Percentiles rank a stretch among this genome's conserved stretches.
Conservation (phyloP, 2,113 vertebrate genomes). For the Dicrurus megarhynchus region DNA sequence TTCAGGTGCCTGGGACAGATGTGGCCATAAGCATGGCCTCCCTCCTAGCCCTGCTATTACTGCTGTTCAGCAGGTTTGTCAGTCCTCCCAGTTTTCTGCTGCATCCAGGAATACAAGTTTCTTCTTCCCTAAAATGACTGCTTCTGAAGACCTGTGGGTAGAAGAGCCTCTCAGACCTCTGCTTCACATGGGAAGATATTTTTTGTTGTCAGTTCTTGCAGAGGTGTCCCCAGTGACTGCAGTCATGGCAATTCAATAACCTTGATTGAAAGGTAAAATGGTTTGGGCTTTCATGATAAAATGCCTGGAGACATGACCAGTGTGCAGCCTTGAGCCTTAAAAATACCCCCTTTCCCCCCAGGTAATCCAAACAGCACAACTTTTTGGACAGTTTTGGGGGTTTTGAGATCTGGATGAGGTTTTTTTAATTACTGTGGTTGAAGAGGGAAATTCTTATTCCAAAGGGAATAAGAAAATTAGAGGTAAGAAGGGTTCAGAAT, state of each 20-base stretch:
- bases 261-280: neutral
- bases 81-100: neutral
- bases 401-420: neutral
- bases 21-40: neutral
- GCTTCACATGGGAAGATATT: neutral
- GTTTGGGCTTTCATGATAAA: neutral
- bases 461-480: neutral
- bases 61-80: neutral
- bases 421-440: neutral
- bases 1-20: neutral
- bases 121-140: neutral
- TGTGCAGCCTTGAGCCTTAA: neutral
- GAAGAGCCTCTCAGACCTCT: neutral
- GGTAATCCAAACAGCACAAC: neutral
- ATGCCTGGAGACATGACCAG: neutral
- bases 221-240: neutral
- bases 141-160: neutral
- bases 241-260: neutral
- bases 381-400: neutral
- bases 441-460: too few relatives aligned
- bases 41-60: neutral
- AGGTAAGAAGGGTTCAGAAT: neutral
- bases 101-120: accelerated
- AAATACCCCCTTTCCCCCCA: neutral
- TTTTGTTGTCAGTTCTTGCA: neutral